Evolutionary conservation across 2,113 vertebrate genomes (phyloP), one percentile per base, ranked within the genome.

Genomic region (Sapajus apella): DNA sequence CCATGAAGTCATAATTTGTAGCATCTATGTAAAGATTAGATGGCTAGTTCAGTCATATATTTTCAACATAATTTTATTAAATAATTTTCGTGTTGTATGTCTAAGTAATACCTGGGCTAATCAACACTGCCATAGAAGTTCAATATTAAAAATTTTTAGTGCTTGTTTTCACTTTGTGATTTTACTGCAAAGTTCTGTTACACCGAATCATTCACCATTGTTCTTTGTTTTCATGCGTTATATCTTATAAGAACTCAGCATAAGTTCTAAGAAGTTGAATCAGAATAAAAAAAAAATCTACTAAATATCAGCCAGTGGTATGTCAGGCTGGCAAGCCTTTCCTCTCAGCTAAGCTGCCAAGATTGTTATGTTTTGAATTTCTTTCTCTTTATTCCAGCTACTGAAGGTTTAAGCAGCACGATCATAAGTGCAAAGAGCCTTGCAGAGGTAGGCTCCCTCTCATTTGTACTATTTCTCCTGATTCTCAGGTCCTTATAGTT

Each of bases 151-250:
- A 61, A 30, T 30, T n/a, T 50, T 55, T n/a, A 55, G 32, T 20
- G n/a, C 55, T 80, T 14, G 6, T n/a, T 96, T 87, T 86, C 70
- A 43, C 35, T 76, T 94, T 87, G 68, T 90, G 61, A 75, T 81
- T 96, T 96, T 52, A 35, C 66, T 91, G 37, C 8, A 87, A 75
- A n/a, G 21, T 50, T 95, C 14, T 32, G 10, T 68, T 64, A 58
- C 18, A 73, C 14, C 13, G 50, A 86, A 11, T 83, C 6, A 40
- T 21, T 92, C 79, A 55, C 40, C n/a, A 7, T 66, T 47, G 30
- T 64, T 64, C 2, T 12, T 64, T 2, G 25, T 87, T 84, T 91
- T 56, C 14, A 7, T 64, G 30, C 1, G 17, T 17, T 37, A 56
- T 4, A 12, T 92, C 9, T 85, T 21, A 23, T 4, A 93, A 73